Conservation (phyloP, 2,113 vertebrate species). For the Saccopteryx leptura region DNA sequence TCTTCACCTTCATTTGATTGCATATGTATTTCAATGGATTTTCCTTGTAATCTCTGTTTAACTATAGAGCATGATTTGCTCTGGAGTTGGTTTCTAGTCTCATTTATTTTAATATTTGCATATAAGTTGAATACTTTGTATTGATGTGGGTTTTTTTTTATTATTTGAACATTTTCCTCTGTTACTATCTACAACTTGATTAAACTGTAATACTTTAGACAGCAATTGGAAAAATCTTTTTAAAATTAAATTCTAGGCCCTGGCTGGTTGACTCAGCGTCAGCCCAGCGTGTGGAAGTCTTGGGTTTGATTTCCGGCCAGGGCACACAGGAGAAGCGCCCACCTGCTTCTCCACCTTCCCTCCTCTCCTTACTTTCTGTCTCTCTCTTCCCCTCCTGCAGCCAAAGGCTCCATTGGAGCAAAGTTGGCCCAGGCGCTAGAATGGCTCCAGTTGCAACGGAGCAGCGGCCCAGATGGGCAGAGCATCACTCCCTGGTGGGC, state of each 20-base stretch:
- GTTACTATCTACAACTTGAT: neutral
- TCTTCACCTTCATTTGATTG: neutral
- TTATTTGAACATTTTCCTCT: slow-evolving; percentile 55
- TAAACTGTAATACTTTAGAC: slow-evolving; percentile 6
- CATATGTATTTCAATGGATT: slow-evolving; percentile 4
- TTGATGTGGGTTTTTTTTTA: neutral
- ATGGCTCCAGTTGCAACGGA: too few relatives aligned
- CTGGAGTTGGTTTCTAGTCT: slow-evolving; percentile 46
- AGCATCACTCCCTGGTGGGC: too few relatives aligned
- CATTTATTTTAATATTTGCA: slow-evolving; percentile 43
- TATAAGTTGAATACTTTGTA: slow-evolving; percentile 26
- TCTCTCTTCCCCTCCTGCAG: too few relatives aligned
- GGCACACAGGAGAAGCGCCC: too few relatives aligned
- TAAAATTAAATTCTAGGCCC: neutral
- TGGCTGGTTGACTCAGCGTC: too few relatives aligned
- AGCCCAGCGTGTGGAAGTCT: too few relatives aligned
- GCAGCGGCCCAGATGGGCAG: too few relatives aligned
- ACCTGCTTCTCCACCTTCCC: too few relatives aligned
- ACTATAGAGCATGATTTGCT: neutral
- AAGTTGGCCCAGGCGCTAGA: too few relatives aligned
- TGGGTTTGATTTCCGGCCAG: too few relatives aligned
- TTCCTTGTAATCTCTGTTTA: slow-evolving; percentile 15
- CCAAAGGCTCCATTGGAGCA: too few relatives aligned
- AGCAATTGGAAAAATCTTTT: neutral
- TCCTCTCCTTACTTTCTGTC: too few relatives aligned